Percentiles rank a stretch among this genome's conserved stretches.
Conservation (phyloP, 2,888 invertebrate species). For the Drosophila mimetica region DNA sequence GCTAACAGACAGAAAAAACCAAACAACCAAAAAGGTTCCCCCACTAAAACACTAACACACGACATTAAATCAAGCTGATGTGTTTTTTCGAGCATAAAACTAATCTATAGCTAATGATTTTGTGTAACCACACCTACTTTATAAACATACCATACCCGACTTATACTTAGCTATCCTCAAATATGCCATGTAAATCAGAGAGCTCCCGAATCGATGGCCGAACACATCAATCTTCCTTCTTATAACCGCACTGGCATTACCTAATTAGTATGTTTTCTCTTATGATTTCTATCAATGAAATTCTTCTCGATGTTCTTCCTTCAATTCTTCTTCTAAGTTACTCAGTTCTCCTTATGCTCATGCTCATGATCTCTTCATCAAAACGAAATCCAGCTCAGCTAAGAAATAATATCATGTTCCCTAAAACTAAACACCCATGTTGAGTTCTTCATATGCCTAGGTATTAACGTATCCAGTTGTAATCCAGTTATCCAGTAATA, state of each 20-base stretch:
- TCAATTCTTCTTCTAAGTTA: conserved; percentile 56
- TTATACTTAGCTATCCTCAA: conserved; percentile 30
- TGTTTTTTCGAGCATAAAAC: conserved; percentile 56
- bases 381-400: conserved; percentile 8
- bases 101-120: conserved; percentile 39
- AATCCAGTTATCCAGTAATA: conserved; percentile 28
- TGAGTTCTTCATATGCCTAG: conserved; percentile 12
- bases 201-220: conserved; percentile 29
- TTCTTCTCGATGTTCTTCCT: conserved; percentile 69
- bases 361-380: conserved; percentile 19
- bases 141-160: conserved; percentile 10
- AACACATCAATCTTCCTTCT: conserved; percentile 20
- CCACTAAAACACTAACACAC: conserved; percentile 35
- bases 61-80: conserved; percentile 36
- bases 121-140: conserved; percentile 36
- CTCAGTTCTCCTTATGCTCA: conserved; percentile 73
- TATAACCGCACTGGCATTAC: conserved; percentile 52
- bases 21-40: conserved; percentile 11
- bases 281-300: conserved; percentile 40
- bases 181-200: conserved; percentile 30
- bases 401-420: conserved; percentile 1
- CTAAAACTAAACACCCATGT: conserved; percentile 12
- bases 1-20: conserved; percentile 37
- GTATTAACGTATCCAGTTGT: conserved; percentile 21
- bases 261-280: conserved; percentile 30